Conservation (phyloP, 2,888 invertebrate genomes). For the Pterostichus niger region DNA sequence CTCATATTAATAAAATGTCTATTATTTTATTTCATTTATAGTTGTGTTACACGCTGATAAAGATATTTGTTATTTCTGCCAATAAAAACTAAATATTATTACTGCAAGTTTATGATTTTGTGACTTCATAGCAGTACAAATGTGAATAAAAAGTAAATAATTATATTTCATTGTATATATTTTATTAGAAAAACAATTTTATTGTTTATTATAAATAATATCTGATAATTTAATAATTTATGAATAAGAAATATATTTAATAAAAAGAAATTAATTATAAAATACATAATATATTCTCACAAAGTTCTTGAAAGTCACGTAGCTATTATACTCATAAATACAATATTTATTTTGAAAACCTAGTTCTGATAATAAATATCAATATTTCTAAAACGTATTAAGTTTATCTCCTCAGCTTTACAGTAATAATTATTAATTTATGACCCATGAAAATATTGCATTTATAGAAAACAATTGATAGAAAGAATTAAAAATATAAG, state of each 20-base stretch:
- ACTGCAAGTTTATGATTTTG: neutral
- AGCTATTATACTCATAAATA: too few relatives aligned
- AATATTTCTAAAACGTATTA: too few relatives aligned
- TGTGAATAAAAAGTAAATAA: neutral
- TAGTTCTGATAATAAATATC: too few relatives aligned
- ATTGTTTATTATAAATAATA: neutral
- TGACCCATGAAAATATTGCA: conserved; percentile 38
- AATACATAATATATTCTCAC: too few relatives aligned
- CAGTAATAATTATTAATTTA: too few relatives aligned
- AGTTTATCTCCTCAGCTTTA: too few relatives aligned
- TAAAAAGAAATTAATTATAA: neutral
- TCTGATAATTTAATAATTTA: neutral
- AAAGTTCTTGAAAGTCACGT: too few relatives aligned
- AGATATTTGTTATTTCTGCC: too few relatives aligned
- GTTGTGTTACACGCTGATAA: neutral
- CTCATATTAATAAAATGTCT: neutral
- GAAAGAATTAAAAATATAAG: too few relatives aligned
- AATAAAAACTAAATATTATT: neutral
- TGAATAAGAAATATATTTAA: neutral
- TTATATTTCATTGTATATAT: neutral
- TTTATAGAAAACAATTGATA: neutral
- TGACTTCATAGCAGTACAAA: neutral
- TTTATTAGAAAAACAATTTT: neutral
- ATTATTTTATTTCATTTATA: neutral
- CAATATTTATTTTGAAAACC: too few relatives aligned